Percentiles rank a stretch among this genome's conserved stretches.
These are phyloP conservation scores for Agriopis leucophaearia DNA, from an alignment of 2,888 invertebrate genomes.

Conservation along the genomic window DNA sequence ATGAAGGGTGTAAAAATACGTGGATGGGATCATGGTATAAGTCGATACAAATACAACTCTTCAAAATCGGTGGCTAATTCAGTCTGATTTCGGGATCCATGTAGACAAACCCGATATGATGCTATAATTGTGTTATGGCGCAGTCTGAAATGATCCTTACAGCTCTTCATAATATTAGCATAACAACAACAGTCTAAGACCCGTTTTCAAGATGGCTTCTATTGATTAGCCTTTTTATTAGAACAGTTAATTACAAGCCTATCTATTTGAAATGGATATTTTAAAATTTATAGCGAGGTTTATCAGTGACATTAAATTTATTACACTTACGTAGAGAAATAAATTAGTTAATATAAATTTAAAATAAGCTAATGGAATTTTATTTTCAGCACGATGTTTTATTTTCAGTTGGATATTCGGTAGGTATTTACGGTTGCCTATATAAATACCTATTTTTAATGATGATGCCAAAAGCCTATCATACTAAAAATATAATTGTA, in stretches of 20 bases:
- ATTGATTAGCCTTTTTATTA: slow-evolving; percentile 29
- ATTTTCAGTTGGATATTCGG: too few species aligned
- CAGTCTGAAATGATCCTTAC: slow-evolving; percentile 30
- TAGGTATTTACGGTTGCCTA: too few species aligned
- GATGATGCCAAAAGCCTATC: too few species aligned
- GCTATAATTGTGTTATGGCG: background rate
- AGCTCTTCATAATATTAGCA: slow-evolving; percentile 60
- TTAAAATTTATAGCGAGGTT: slow-evolving; percentile 13
- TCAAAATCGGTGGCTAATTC: too few species aligned
- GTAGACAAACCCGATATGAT: background rate
- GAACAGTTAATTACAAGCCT: slow-evolving; percentile 24
- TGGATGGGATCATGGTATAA: too few species aligned
- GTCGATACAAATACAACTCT: too few species aligned
- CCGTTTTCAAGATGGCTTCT: slow-evolving; percentile 27
- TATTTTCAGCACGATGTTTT: background rate
- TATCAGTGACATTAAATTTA: slow-evolving; percentile 18
- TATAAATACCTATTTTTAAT: too few species aligned
- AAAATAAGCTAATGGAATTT: slow-evolving; percentile 5
- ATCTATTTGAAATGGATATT: slow-evolving; percentile 17
- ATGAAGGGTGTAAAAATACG: too few species aligned
- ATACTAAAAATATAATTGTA: too few species aligned
- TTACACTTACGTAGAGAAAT: slow-evolving; percentile 5
- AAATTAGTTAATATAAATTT: slow-evolving; percentile 6
- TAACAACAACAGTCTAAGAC: slow-evolving; percentile 50
- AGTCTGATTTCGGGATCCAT: too few species aligned